Evolutionary conservation across 2,797 vertebrate genomes (phyloP).

Genomic region (Hemitrygon akajei): DNA sequence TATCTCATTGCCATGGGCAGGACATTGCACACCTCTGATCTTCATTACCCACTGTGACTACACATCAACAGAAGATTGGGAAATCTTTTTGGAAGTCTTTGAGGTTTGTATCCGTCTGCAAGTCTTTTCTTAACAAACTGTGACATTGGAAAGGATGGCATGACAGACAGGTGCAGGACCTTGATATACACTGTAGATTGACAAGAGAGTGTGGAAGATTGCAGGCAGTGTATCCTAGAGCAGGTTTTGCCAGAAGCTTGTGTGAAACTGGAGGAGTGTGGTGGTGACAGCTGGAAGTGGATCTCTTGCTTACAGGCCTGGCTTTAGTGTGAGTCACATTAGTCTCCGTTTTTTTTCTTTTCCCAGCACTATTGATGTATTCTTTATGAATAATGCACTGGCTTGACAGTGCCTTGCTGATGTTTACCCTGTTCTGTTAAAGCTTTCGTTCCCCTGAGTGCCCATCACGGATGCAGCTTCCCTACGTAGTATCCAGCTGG

Average conservation of each 20-base stretch:
- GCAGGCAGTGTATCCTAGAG: no score
- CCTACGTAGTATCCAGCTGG: not conserved
- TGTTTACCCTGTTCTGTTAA: not conserved
- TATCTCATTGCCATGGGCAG: not conserved
- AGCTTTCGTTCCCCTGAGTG: not conserved
- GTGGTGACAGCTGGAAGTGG: not conserved
- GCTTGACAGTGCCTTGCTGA: not conserved
- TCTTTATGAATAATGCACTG: slow-evolving; percentile 24
- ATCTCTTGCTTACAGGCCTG: not conserved
- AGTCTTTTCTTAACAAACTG: not conserved
- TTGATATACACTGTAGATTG: not conserved
- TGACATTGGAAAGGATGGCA: not conserved
- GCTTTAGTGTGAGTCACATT: not conserved
- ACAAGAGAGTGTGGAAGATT: no score
- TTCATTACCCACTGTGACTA: not conserved
- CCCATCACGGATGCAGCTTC: not conserved
- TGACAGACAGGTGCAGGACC: not conserved
- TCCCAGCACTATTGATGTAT: not conserved
- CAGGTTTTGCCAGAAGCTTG: not conserved
- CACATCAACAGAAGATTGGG: not conserved
- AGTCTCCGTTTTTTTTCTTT: not conserved
- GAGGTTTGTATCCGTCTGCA: not conserved
- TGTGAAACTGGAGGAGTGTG: not conserved
- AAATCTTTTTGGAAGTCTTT: not conserved
- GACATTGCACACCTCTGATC: not conserved